A percentile compares a stretch with the other conserved stretches of the same genome.
phyloP scores from a whole-genome alignment of 2,888 invertebrate genomes.

The Troilus luridus region DNA sequence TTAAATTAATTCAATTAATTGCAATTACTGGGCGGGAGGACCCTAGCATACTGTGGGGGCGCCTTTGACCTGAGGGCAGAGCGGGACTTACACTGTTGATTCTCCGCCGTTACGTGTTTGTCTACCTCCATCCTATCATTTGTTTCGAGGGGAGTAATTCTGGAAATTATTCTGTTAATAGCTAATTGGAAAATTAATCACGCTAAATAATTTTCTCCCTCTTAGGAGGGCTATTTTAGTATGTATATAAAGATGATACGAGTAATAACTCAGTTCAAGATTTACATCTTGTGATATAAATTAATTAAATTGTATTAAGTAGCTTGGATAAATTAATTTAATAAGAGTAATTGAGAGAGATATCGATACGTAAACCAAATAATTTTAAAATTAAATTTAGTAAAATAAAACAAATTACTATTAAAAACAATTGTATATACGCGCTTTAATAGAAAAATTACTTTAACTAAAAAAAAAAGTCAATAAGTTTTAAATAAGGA shows the following conservation, averaged over 20 bases:
- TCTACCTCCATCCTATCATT: not conserved
- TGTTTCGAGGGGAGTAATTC: not conserved
- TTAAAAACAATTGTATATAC: too few relatives aligned
- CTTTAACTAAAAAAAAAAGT: too few relatives aligned
- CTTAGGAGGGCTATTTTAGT: not conserved
- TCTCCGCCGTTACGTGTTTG: not conserved
- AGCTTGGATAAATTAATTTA: not conserved
- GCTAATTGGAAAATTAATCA: slow-evolving; percentile 10
- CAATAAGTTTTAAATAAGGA: too few relatives aligned
- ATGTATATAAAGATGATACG: not conserved
- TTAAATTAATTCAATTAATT: slow-evolving; percentile 39
- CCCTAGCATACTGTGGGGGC: not conserved
- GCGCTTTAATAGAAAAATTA: too few relatives aligned
- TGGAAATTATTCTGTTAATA: not conserved
- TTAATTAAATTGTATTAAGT: not conserved
- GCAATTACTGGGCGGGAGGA: not conserved
- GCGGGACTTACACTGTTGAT: slow-evolving; percentile 6
- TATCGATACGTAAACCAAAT: not conserved
- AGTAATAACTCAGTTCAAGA: not conserved
- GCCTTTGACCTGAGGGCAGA: not conserved
- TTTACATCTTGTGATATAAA: not conserved
- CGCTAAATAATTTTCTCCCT: not conserved
- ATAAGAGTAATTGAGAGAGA: not conserved
- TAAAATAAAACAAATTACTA: too few relatives aligned
- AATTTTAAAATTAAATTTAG: not conserved